These are phyloP conservation scores for Anisognathus igniventris DNA, from an alignment of 2,797 vertebrate genomes.

Conservation along the genomic window DNA sequence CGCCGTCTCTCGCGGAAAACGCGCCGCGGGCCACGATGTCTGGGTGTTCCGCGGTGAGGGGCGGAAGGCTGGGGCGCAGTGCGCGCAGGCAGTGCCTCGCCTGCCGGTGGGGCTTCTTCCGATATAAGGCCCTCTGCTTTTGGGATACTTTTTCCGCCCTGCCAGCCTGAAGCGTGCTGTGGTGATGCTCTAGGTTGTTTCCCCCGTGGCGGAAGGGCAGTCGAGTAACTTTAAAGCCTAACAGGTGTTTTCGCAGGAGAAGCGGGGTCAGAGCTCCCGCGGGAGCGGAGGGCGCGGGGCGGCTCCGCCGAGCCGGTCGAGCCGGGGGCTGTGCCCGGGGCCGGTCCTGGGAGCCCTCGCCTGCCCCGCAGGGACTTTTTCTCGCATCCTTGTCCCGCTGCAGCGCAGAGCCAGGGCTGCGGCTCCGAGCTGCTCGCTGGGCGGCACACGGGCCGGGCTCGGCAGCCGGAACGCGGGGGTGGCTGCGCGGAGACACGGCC, in stretches of 20 bases:
- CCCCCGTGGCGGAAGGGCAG: background rate
- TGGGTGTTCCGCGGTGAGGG: background rate
- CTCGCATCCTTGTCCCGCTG: background rate
- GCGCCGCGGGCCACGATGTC: background rate
- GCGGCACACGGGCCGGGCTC: background rate
- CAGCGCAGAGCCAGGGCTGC: background rate
- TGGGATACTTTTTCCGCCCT: background rate
- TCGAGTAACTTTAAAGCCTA: conserved; percentile 13
- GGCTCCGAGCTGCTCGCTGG: background rate
- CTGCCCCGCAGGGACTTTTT: background rate
- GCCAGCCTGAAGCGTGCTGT: background rate
- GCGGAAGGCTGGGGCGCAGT: background rate
- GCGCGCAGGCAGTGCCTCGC: background rate
- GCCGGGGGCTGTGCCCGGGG: background rate
- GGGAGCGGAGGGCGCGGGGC: background rate
- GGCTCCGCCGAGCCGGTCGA: background rate
- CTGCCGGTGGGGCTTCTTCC: background rate
- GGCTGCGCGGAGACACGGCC: background rate
- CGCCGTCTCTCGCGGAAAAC: background rate
- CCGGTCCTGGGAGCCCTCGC: background rate
- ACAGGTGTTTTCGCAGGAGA: conserved; percentile 69
- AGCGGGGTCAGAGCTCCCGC: background rate
- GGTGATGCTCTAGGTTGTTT: background rate
- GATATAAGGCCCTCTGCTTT: background rate
- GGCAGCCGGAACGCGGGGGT: background rate